Percentiles rank a stretch among this genome's conserved stretches.
These are phyloP conservation scores for Trisateles emortualis DNA, from an alignment of 2,888 invertebrate species.

Conservation along the genomic window DNA sequence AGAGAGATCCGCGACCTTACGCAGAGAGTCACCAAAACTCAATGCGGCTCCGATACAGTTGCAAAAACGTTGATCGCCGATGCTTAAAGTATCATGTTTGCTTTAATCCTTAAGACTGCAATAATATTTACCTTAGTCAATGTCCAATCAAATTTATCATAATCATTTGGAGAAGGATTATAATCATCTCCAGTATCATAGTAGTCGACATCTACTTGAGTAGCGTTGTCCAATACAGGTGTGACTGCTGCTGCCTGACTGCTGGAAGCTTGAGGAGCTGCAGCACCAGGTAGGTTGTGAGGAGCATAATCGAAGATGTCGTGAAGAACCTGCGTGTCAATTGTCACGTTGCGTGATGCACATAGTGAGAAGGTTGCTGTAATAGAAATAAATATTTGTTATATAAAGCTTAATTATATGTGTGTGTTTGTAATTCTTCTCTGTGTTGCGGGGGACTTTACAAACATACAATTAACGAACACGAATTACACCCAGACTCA, in stretches of 20 bases:
- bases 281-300: constrained; percentile 7
- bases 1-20: too few relatives aligned
- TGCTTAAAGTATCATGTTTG: too few relatives aligned
- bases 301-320: constrained; percentile 59
- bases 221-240: constrained; percentile 51
- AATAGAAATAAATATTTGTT: constrained; percentile 3
- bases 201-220: constrained; percentile 60
- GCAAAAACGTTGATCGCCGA: too few relatives aligned
- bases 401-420: too few relatives aligned
- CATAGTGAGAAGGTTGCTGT: constrained; percentile 53
- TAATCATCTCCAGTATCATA: constrained; percentile 65
- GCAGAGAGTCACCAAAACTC: too few relatives aligned
- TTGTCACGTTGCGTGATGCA: constrained; percentile 23
- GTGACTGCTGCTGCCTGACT: constrained; percentile 58
- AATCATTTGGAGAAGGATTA: constrained; percentile 62
- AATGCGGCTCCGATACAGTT: too few relatives aligned
- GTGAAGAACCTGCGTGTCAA: constrained; percentile 56
- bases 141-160: constrained; percentile 90
- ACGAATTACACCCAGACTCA: too few relatives aligned
- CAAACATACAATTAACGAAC: too few relatives aligned
- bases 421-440: too few relatives aligned
- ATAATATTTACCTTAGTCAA: constrained; percentile 85
- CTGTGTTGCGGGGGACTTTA: too few relatives aligned
- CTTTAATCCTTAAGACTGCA: not conserved
- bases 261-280: constrained; percentile 11